Evolutionary conservation across 1,140 invertebrate species (phyloP).

Genomic region (Diabrotica virgifera): DNA sequence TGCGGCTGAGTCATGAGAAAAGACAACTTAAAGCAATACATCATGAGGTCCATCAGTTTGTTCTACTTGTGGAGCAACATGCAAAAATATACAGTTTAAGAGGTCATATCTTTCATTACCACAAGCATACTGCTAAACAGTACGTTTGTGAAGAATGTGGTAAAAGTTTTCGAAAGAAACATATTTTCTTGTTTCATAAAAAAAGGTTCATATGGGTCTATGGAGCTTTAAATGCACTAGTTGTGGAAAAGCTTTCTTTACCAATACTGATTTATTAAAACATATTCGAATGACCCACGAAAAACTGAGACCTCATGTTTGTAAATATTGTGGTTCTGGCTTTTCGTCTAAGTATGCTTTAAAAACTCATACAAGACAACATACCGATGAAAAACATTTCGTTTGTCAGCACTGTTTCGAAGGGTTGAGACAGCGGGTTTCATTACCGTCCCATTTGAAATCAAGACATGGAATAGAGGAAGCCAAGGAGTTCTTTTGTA

Average conservation of each 20-base stretch:
- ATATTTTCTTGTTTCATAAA: too few species aligned
- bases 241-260: constrained; percentile 37
- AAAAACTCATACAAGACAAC: too few species aligned
- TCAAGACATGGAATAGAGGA: constrained; percentile 34
- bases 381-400: constrained; percentile 32
- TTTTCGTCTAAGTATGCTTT: constrained; percentile 28
- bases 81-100: too few species aligned
- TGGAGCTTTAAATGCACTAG: constrained; percentile 35
- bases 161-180: too few species aligned
- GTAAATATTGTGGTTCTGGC: constrained; percentile 34
- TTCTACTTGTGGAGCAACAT: too few species aligned
- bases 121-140: too few species aligned
- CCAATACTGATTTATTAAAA: constrained; percentile 31
- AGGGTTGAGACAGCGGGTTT: constrained; percentile 36
- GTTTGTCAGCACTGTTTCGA: constrained; percentile 34
- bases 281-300: constrained; percentile 40
- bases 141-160: too few species aligned
- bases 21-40: too few species aligned
- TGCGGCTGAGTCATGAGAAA: too few species aligned
- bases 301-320: constrained; percentile 11
- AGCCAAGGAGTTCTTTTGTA: constrained; percentile 26
- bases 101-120: too few species aligned
- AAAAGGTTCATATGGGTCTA: too few species aligned
- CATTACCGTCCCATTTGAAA: constrained; percentile 35
- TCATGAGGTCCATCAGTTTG: too few species aligned